A percentile compares a stretch with the other conserved stretches of the same genome.
phyloP scores from a whole-genome alignment of 2,888 invertebrate species.

The Empis stercorea region DNA sequence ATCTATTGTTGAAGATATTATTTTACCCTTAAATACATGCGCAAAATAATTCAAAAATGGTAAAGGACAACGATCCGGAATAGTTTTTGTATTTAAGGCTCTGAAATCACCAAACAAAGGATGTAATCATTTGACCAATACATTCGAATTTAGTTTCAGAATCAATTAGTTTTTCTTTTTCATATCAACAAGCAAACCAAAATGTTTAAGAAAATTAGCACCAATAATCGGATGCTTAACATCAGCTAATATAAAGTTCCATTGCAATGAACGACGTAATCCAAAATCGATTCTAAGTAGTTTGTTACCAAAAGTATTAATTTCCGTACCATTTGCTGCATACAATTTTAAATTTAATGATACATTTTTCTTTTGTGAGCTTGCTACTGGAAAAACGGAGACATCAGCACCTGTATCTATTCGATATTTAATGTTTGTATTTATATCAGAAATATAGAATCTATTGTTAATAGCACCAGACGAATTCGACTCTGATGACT shows the following conservation, averaged over 20 bases:
- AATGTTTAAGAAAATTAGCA: slow-evolving; percentile 4
- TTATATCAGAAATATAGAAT: too few relatives aligned
- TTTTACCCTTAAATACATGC: not conserved
- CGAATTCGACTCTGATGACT: too few relatives aligned
- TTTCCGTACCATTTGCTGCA: slow-evolving; percentile 5
- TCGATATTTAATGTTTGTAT: not conserved
- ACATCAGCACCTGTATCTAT: slow-evolving; percentile 2
- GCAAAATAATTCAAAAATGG: slow-evolving; percentile 3
- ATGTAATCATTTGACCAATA: not conserved
- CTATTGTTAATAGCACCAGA: too few relatives aligned
- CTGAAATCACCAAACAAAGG: not conserved
- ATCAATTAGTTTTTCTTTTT: slow-evolving; percentile 1
- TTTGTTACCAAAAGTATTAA: slow-evolving; percentile 2
- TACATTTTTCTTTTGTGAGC: not conserved
- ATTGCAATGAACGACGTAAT: not conserved
- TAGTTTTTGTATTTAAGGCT: not conserved
- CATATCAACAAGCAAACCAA: not conserved
- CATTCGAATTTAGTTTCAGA: not conserved
- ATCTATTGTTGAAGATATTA: not conserved
- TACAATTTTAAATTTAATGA: not conserved
- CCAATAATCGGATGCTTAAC: slow-evolving; percentile 7
- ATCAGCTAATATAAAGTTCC: too few relatives aligned
- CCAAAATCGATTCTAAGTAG: not conserved
- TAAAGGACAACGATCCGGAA: not conserved
- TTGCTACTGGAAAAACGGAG: not conserved